Base-by-base conservation (phyloP, 2,797 vertebrate species). In the Lacerta agilis region DNA sequence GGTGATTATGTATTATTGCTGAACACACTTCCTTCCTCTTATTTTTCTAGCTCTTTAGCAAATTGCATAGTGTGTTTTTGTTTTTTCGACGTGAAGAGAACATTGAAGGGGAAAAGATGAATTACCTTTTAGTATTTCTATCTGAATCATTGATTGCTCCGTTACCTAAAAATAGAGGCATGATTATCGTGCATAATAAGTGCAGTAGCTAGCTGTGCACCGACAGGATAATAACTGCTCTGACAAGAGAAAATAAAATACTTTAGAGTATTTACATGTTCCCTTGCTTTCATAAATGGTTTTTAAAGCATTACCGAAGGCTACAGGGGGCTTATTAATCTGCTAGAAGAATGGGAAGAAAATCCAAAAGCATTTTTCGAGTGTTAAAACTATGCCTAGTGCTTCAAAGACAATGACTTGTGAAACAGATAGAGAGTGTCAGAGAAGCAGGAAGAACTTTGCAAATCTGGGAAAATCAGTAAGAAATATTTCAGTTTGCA, bases 161-260 rank as follows among this genome's bases (percentile, higher is more conserved):
- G 20, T 90, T 90, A 90, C 72, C 82, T 87, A 90, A 85, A 90
- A 85, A 90, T 87, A 90, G 89, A 87, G 64, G 41, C 86, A 85
- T 77, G 71, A 87, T 90, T 82, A 82, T 87, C 81, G 82, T 77
- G 72, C 83, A 85, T 87, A 85, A 69, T 82, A 87, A 90, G 87
- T 82, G 45, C 11, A 71, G 45, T 20, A 85, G 36, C 64, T 71
- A 77, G 86, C 89, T 87, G 72, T 77, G 79, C 45, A 5, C 64
- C 87, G 86, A 77, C 82, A 82, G 72, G 82, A 61, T 90, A 87
- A 87, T 82, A 55, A 85, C 78, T 82, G 64, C 8, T 82, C 89
- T 85, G 82, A 90, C 86, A 85, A 90, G 86, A 82, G 71, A 90
- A 90, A 85, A 87, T 84, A 90, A 87, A 90, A 85, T 82, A 77